Conservation (phyloP, 2,113 vertebrate species). For the Spheniscus mendiculus region DNA sequence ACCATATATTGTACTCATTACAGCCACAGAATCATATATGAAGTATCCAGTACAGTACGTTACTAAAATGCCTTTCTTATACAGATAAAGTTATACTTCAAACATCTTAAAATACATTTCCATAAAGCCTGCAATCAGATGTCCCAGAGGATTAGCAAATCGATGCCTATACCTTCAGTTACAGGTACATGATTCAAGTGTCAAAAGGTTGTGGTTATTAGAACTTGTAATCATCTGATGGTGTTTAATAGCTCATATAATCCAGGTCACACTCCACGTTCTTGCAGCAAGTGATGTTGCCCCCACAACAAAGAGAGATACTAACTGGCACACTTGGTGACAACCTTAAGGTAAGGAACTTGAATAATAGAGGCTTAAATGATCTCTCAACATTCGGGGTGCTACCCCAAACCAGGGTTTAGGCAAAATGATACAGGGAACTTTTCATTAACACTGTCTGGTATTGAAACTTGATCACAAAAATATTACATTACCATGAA, state of each 20-base stretch:
- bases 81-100: background rate
- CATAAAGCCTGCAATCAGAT: background rate
- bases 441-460: background rate
- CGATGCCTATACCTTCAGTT: background rate
- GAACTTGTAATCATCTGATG: background rate
- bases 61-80: background rate
- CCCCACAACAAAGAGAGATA: background rate
- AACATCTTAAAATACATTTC: background rate
- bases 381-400: background rate
- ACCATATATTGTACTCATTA: background rate
- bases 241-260: background rate
- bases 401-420: background rate
- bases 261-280: background rate
- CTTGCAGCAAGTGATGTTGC: background rate
- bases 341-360: background rate
- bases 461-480: background rate
- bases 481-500: background rate
- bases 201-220: background rate
- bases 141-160: background rate
- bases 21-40: background rate
- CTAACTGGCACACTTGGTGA: background rate
- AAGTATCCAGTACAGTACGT: background rate
- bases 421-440: background rate
- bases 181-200: background rate
- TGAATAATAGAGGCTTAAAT: background rate